Conservation (phyloP, 2,888 invertebrate genomes). For the Choreutis nemorana region DNA sequence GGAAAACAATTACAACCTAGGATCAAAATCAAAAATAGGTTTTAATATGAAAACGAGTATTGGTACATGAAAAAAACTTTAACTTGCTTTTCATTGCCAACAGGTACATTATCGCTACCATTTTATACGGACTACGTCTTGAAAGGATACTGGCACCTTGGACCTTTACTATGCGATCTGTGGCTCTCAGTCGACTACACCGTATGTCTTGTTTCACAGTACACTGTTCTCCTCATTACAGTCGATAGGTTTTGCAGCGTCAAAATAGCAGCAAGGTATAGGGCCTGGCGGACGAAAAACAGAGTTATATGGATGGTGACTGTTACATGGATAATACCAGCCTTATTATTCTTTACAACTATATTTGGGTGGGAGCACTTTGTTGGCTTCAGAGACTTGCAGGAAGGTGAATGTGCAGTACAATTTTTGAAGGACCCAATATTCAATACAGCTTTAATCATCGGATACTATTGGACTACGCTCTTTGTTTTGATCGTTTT, state of each 20-base stretch:
- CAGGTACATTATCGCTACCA: slow-evolving; percentile 97
- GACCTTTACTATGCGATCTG: slow-evolving; percentile 93
- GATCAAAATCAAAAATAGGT: too few species aligned
- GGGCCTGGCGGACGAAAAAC: slow-evolving; percentile 95
- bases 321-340: slow-evolving; percentile 96
- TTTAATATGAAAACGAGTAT: too few species aligned
- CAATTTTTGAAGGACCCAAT: slow-evolving; percentile 97
- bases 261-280: slow-evolving; percentile 96
- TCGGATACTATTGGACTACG: slow-evolving; percentile 98
- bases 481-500: slow-evolving; percentile 93
- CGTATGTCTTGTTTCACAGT: slow-evolving; percentile 98
- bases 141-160: slow-evolving; percentile 96
- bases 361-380: slow-evolving; percentile 99
- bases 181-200: slow-evolving; percentile 99
- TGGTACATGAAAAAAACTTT: not conserved
- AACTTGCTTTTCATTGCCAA: slow-evolving; percentile 23
- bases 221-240: slow-evolving; percentile 97
- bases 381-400: slow-evolving; percentile 87
- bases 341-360: slow-evolving; percentile 94
- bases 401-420: slow-evolving; percentile 91
- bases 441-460: slow-evolving; percentile 96
- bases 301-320: slow-evolving; percentile 95
- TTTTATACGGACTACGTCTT: slow-evolving; percentile 98
- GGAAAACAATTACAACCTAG: too few species aligned
- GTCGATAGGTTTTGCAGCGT: slow-evolving; percentile 99